Base-by-base conservation (phyloP, 2,888 invertebrate genomes). In the Leptinotarsa haldemani region DNA sequence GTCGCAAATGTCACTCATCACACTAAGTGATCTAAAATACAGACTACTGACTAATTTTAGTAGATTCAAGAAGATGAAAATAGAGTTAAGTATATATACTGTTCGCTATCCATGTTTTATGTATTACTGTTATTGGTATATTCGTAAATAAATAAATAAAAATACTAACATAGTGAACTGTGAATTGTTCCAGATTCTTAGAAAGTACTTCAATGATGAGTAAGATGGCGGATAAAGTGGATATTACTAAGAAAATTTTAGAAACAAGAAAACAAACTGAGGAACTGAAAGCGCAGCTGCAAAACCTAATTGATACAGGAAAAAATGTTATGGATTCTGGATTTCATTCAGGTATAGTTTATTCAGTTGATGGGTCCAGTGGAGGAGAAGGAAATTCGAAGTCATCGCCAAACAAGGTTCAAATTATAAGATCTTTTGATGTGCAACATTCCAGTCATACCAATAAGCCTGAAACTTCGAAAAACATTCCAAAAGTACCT, bases 221-320 rank as follows among this genome's bases (percentile, higher is more conserved):
- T n/a, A 30, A 12, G 9, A 77, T 77, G 74, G 63, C 66, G 22
- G 69, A 70, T 7, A 77, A 70, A 67, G 78, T 77, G 50, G 76
- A 78, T 69, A 77, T 84, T n/a, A 79, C 75, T 63, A 76, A 82
- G 69, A 80, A 82, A 77, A 82, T 85, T 53, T 78, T 79, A 58
- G 82, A 85, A 77, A 85, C 86, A 22, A 84, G 82, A 75, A 81
- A 82, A 69, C 86, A 87, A 82, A 86, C 87, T 65, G 86, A 86
- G 79, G 78, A 82, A 68, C 76, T 87, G 47, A 86, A 85, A 79
- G 80, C 80, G 18, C 85, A 87, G 79, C 78, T 87, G 65, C 81
- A 86, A 79, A 82, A 82, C 73, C 76, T 87, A 47, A 84, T 88
- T 25, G 83, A 81, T 70, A 76, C 78, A 61, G 85, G 84, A 65